phyloP scores from a whole-genome alignment of 2,888 invertebrate genomes.

The Himalopsyche japonica region DNA sequence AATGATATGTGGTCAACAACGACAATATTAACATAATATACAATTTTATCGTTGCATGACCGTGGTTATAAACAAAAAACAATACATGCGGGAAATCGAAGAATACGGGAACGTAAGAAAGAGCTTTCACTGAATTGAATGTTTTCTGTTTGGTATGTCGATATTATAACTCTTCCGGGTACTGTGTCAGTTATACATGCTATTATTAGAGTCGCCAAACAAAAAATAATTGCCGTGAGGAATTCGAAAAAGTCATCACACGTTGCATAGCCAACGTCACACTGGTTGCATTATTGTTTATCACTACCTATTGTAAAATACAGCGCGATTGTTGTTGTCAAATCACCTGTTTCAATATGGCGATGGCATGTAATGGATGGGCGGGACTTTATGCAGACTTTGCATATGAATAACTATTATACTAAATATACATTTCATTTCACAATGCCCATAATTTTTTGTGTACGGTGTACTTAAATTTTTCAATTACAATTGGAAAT shows the following conservation, averaged over 20 bases:
- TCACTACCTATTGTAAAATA: neutral
- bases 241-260: neutral
- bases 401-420: neutral
- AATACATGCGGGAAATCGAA: too few species aligned
- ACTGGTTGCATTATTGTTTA: neutral
- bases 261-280: neutral
- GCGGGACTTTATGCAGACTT: neutral
- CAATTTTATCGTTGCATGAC: too few species aligned
- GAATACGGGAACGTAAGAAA: neutral
- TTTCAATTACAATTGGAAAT: too few species aligned
- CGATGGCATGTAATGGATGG: neutral
- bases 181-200: neutral
- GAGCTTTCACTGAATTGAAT: too few species aligned
- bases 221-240: neutral
- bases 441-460: too few species aligned
- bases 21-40: too few species aligned
- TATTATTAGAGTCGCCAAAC: neutral
- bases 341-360: slow-evolving; percentile 1
- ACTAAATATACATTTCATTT: too few species aligned
- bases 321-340: neutral
- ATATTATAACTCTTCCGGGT: neutral
- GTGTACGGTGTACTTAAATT: too few species aligned
- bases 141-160: neutral
- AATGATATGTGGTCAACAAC: too few species aligned
- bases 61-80: too few species aligned